Percentiles rank a stretch among this genome's conserved stretches.
Evolutionary conservation across 2,888 invertebrate genomes (phyloP).

Genomic region (Chrysopilus asiliformis): DNA sequence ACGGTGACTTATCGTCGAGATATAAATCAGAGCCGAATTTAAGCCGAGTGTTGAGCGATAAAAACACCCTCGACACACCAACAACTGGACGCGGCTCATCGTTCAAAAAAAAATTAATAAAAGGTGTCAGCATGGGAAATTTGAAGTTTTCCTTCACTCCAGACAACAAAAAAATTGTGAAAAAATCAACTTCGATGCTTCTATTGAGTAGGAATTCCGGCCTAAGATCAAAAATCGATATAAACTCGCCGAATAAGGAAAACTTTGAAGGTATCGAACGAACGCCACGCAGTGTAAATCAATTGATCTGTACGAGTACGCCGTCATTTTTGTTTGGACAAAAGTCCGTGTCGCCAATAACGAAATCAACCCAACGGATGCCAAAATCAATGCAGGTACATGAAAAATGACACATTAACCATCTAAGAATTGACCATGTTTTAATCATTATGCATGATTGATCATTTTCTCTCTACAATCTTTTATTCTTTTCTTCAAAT

Average conservation of each 20-base stretch:
- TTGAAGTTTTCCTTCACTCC: constrained; percentile 28
- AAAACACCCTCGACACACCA: background rate
- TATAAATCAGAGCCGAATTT: constrained; percentile 34
- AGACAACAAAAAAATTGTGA: constrained; percentile 15
- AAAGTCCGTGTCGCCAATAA: constrained; percentile 79
- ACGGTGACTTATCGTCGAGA: constrained; percentile 22
- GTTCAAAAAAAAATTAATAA: constrained; percentile 28
- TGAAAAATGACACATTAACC: constrained; percentile 22
- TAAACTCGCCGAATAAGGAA: background rate
- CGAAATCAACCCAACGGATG: constrained; percentile 74
- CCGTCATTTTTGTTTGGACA: constrained; percentile 40
- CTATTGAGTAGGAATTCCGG: background rate
- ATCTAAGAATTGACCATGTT: background rate
- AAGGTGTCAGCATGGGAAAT: constrained; percentile 35
- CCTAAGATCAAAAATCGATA: background rate
- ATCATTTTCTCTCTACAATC: background rate
- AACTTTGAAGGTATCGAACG: background rate
- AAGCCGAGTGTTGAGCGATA: constrained; percentile 12
- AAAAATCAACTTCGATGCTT: constrained; percentile 23
- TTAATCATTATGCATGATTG: background rate
- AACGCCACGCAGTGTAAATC: constrained; percentile 13
- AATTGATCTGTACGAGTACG: constrained; percentile 30
- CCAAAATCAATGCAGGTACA: constrained; percentile 85
- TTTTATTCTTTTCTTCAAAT: too few relatives aligned
- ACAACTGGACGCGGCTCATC: constrained; percentile 9